phyloP scores from a whole-genome alignment of 2,797 vertebrate species.

The Mus minutoides region DNA sequence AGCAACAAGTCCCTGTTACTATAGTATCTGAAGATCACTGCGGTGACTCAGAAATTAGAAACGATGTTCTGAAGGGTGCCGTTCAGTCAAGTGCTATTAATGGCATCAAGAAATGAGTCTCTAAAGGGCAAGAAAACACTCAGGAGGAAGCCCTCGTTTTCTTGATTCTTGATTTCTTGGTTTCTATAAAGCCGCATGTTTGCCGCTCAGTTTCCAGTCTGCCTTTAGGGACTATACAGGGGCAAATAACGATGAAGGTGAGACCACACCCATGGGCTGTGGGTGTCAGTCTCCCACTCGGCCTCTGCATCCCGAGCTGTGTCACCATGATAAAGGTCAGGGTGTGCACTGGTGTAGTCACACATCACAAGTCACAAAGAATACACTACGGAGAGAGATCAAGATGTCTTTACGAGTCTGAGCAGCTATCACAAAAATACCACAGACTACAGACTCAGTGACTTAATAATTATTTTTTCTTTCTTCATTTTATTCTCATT shows the following conservation, averaged over 20 bases:
- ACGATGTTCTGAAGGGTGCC: not conserved
- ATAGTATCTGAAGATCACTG: slow-evolving; percentile 5
- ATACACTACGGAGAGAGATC: not conserved
- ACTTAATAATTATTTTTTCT: not conserved
- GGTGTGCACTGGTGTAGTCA: not conserved
- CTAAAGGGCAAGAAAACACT: slow-evolving; percentile 8
- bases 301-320: not conserved
- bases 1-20: not conserved
- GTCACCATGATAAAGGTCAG: not conserved
- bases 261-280: not conserved
- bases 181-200: not conserved
- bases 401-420: not conserved
- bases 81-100: slow-evolving; percentile 32
- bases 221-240: not conserved
- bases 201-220: not conserved
- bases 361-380: not conserved
- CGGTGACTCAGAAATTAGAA: slow-evolving; percentile 2
- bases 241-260: fast-evolving
- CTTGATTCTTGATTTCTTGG: not conserved
- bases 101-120: not conserved
- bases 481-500: not conserved
- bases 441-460: not conserved
- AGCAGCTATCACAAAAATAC: not conserved
- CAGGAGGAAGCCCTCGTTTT: not conserved
- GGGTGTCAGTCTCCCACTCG: not conserved